Evolutionary conservation across 2,888 invertebrate genomes (phyloP).

Genomic region (Meloe dianella): DNA sequence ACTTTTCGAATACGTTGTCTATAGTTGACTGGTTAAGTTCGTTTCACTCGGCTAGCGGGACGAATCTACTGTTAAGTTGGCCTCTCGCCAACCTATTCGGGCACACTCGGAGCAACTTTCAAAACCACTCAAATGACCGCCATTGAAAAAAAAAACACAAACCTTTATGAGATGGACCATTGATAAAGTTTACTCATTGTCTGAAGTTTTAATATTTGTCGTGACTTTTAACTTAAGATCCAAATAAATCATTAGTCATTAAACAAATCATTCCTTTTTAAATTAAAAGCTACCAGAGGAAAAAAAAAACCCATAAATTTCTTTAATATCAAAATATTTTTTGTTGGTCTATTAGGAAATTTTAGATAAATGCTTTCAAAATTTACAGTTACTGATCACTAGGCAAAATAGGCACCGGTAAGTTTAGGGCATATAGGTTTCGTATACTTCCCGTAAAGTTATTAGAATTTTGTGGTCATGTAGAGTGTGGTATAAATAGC

Average conservation of each 20-base stretch:
- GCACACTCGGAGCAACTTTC: constrained; percentile 32
- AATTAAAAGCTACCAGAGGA: neutral
- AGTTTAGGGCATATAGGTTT: too few species aligned
- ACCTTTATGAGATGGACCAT: constrained; percentile 10
- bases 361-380: neutral
- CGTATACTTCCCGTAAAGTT: too few species aligned
- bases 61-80: constrained; percentile 34
- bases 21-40: constrained; percentile 23
- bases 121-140: constrained; percentile 27
- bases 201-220: constrained; percentile 12
- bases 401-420: neutral
- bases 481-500: too few species aligned
- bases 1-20: constrained; percentile 13
- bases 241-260: neutral
- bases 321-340: neutral
- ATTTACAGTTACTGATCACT: neutral
- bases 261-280: too few species aligned
- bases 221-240: neutral
- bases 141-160: constrained; percentile 4
- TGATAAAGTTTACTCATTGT: constrained; percentile 28
- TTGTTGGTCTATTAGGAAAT: neutral
- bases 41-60: constrained; percentile 31
- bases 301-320: neutral
- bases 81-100: constrained; percentile 31
- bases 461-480: too few species aligned